Evolutionary conservation across 2,888 invertebrate species (phyloP).

Genomic region (Tipula lateralis): DNA sequence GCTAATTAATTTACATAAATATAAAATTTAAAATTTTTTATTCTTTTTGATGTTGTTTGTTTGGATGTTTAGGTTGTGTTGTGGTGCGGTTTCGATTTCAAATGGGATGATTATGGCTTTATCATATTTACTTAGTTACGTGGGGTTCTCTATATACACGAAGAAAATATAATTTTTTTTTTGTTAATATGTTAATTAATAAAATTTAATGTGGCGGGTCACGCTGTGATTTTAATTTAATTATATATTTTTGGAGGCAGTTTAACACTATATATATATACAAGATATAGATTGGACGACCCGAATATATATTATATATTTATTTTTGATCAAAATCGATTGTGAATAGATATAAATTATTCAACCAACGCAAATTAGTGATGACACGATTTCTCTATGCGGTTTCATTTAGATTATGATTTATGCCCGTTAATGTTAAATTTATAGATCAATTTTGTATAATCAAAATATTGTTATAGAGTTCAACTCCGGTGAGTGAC

Average conservation of each 20-base stretch:
- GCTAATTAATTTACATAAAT: conserved; percentile 19
- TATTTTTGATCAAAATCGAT: not conserved
- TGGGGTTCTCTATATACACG: not conserved
- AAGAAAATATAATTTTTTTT: not conserved
- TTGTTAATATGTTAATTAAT: not conserved
- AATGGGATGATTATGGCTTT: not conserved
- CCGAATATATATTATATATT: not conserved
- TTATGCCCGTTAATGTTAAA: not conserved
- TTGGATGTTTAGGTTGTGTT: not conserved
- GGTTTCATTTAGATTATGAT: not conserved
- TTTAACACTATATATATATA: not conserved
- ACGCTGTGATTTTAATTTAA: conserved; percentile 24
- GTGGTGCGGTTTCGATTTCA: conserved; percentile 1
- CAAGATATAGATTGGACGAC: not conserved
- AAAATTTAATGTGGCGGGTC: conserved; percentile 11
- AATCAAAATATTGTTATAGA: no score
- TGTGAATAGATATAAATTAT: not conserved
- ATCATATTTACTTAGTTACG: not conserved
- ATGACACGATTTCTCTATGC: conserved; percentile 7
- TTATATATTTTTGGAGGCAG: not conserved
- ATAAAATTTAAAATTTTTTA: not conserved
- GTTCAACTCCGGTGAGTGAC: no score
- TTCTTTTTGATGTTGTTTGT: not conserved
- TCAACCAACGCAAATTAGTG: conserved; percentile 11
- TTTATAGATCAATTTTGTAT: not conserved